Evolutionary conservation across 2,888 invertebrate genomes (phyloP), one percentile per base, ranked within the genome.

Genomic region (Drosophila falleni): DNA sequence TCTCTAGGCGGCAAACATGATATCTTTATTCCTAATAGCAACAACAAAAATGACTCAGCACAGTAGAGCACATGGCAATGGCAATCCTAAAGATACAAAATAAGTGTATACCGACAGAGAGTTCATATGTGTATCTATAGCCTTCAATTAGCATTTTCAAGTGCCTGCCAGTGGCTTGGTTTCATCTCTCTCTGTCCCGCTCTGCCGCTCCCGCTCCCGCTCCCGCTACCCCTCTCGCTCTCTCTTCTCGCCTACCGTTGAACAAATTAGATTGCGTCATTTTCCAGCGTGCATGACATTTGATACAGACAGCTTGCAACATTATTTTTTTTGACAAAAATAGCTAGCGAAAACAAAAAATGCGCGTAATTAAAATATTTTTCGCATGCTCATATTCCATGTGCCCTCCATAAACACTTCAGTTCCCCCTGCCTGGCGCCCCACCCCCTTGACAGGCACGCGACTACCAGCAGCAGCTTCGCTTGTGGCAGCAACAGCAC

Each of bases 81-180:
- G 72, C 63, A 56, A 71, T 71, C 53, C 63, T 63, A 53, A 37
- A 75, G 71, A 75, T 69, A 64, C 53, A 55, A 58, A 49, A 50
- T 29, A 41, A 8, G 26, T 53, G 5, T 54, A 23, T 23, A 35
- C 19, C 19, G n/a, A 47, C 29, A 15, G 47, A 29, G 47, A 31
- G 47, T 31, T 31, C 47, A 31, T 31, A 16, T 55, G 54, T 42
- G 60, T 62, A 69, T 66, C 58, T 65, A 67, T 59, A 84, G 82
- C 80, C 82, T 82, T 85, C 85, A 83, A 85, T 85, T 85, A 85
- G 71, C 80, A 71, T 77, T 83, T 82, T 80, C 77, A 84, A 74
- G 70, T 61, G 81, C 64, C 49, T 60, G 49, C 47, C 42, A 54
- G 65, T 61, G 31, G 41, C 44, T 55, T 59, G 33, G 29, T 23